Percentiles rank a stretch among this genome's conserved stretches.
Conservation (phyloP, 92 coral and sea anemone genomes). For the Zoanthus solanderi region DNA sequence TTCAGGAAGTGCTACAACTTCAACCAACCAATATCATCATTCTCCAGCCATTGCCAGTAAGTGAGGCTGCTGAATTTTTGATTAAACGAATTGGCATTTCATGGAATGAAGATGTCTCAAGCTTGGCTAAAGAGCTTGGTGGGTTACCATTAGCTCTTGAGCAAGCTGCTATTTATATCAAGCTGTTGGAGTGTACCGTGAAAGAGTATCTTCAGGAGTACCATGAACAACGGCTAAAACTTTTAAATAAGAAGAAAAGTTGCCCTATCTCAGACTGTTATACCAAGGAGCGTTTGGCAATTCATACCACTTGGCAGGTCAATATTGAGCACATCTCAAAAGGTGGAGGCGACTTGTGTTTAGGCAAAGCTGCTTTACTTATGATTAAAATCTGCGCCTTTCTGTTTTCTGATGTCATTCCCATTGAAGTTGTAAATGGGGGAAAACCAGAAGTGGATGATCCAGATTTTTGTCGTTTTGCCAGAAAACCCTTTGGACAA, state of each 20-base stretch:
- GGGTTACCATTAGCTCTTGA: conserved; percentile 69
- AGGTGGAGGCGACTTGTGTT: background rate
- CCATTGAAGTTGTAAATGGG: conserved; percentile 7
- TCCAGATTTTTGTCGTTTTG: background rate
- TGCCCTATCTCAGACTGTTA: conserved; percentile 8
- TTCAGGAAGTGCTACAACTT: background rate
- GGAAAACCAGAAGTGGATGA: conserved; percentile 43
- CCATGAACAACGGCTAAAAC: conserved; percentile 17
- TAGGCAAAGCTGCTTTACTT: background rate
- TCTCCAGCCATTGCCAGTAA: background rate
- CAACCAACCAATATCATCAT: background rate
- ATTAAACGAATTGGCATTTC: background rate
- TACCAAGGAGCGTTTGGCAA: conserved; percentile 48
- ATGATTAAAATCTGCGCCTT: conserved; percentile 30
- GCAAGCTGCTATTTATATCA: conserved; percentile 63
- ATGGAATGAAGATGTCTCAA: background rate
- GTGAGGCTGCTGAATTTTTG: background rate
- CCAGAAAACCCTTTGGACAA: background rate
- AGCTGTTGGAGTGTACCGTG: conserved; percentile 26
- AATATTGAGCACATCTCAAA: conserved; percentile 49
- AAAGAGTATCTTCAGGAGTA: conserved; percentile 50
- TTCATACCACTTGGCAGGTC: conserved; percentile 68
- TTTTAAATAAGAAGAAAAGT: conserved; percentile 39
- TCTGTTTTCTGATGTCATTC: too few species aligned
- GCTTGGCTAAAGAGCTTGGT: conserved; percentile 58